Conservation (phyloP, 92 coral and sea anemone genomes). For the Phenganax subtilis region DNA sequence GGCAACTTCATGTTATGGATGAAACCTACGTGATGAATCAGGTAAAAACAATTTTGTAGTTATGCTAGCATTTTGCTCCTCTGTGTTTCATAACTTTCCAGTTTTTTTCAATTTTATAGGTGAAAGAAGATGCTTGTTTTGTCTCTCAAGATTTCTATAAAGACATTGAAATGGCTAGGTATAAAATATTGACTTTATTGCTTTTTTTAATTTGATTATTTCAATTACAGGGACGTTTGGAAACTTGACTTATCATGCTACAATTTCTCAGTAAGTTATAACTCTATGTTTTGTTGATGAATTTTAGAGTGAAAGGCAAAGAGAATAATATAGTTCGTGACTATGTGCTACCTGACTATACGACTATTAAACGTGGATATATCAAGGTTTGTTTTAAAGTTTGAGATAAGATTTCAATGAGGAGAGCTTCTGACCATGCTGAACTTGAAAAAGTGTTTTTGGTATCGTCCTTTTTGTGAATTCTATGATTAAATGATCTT, state of each 20-base stretch:
- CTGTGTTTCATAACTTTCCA: background rate
- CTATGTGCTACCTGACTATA: conserved; percentile 88
- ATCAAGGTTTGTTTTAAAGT: conserved; percentile 57
- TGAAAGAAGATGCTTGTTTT: conserved; percentile 93
- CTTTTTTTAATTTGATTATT: background rate
- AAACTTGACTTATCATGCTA: too few relatives aligned
- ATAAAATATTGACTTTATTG: background rate
- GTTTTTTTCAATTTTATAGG: conserved; percentile 43
- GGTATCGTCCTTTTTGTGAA: background rate
- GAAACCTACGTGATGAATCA: conserved; percentile 97
- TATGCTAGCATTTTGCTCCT: background rate
- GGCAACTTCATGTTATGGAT: conserved; percentile 96
- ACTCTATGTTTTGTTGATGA: background rate
- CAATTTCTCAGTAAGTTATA: background rate
- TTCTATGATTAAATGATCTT: background rate
- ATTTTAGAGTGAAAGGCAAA: conserved; percentile 66
- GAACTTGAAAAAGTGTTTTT: background rate
- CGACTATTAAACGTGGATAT: conserved; percentile 90
- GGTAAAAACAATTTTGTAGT: conserved; percentile 38
- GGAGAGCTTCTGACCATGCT: background rate
- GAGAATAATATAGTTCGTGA: conserved; percentile 80
- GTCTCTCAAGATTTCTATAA: conserved; percentile 73
- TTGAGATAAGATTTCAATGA: too few relatives aligned
- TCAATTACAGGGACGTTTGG: background rate
- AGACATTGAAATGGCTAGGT: conserved; percentile 82